Percentiles rank a stretch among this genome's conserved stretches.
phyloP scores from a whole-genome alignment of 2,113 vertebrate genomes.

The Solenodon paradoxus region DNA sequence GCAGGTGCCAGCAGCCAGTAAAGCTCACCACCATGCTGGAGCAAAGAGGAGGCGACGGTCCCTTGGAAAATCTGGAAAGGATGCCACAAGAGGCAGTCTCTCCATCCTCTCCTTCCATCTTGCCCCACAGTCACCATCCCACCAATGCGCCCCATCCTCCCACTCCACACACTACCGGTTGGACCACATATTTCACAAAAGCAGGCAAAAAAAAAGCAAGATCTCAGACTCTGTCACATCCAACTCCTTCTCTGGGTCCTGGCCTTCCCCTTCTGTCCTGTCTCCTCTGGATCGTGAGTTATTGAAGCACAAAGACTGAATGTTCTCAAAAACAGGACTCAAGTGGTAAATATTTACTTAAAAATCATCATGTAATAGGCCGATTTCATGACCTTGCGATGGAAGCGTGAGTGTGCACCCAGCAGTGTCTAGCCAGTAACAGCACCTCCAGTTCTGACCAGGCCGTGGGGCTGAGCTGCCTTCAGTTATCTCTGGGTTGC shows the following conservation, averaged over 20 bases:
- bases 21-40: not conserved
- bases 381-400: not conserved
- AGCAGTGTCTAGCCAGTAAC: too few species aligned
- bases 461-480: not conserved
- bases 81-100: not conserved
- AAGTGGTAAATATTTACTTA: not conserved
- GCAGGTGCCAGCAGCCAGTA: not conserved
- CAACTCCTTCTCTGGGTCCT: not conserved
- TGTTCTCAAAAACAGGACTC: not conserved
- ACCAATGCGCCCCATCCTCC: not conserved
- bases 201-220: not conserved
- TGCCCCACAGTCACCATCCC: accelerated
- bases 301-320: not conserved
- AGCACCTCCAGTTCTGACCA: accelerated
- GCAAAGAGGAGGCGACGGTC: not conserved
- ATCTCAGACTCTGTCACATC: not conserved
- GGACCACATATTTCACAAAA: not conserved
- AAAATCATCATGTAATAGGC: not conserved
- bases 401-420: accelerated
- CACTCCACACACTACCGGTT: not conserved
- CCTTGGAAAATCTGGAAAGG: not conserved
- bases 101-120: not conserved
- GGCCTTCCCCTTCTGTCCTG: not conserved
- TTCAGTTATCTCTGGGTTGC: not conserved
- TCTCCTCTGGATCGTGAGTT: not conserved